Base-by-base conservation (phyloP, 2,797 vertebrate genomes). In the Neosilurus hyrtlii region DNA sequence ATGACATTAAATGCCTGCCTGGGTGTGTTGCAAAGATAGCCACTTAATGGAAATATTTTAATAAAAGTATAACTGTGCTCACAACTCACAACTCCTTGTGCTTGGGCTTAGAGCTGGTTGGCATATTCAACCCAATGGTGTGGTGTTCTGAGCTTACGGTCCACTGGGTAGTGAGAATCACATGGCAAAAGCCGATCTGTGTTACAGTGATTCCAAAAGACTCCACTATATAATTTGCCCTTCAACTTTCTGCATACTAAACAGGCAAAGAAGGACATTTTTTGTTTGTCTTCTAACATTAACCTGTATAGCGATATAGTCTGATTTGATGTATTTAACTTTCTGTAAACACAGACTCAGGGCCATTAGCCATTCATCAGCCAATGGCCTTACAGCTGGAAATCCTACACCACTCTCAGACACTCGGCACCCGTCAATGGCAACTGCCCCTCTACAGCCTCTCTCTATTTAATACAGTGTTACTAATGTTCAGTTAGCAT, bases 161-260 rank as follows among this genome's bases (percentile, higher is more conserved):
- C 15, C 35, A 24, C 57, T 62, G 35, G 35, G 56, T 62, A 37
- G 75, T 63, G 26, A 62, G 59, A 77, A 20, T 62, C 37, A 77
- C 62, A 77, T 18, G 15, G 75, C 75, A 49, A 77, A 77, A 63
- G 24, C 75, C 62, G 59, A 63, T 77, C 37, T 9, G 37, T 49
- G 35, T 77, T 62, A 62, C 37, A 49, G 62, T 24, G 37, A 24
- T 77, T 77, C 74, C 74, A 62, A 24, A 59, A 24, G 57, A 24
- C 35, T 62, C 22, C 37, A 49, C 37, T 62, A 49, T 62, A 24
- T 20, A 77, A 63, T 62, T 51, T 77, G 14, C 15, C 2, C 1
- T 77, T 49, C 37, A 63, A 57, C 59, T 51, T 51, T 63, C n/a
- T 51, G 59, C 59, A 63, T 49, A 63, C 37, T 77, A 51, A 0